These are phyloP conservation scores for Ceyx melanurus DNA, from an alignment of 2,113 vertebrate species.

Conservation along the genomic window DNA sequence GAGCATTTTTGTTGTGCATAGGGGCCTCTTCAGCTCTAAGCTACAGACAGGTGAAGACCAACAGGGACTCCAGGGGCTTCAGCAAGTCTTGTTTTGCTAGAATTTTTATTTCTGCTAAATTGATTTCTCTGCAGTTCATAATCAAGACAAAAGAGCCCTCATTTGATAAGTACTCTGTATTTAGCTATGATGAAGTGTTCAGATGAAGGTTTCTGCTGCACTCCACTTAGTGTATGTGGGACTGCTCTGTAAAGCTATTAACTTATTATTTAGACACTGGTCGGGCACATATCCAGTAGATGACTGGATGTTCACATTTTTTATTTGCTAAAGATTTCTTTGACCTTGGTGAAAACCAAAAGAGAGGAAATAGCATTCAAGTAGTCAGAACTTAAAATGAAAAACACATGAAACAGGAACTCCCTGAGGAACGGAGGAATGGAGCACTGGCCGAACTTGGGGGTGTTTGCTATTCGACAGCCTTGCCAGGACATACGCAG, in stretches of 20 bases:
- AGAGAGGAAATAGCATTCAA: slow-evolving; percentile 73
- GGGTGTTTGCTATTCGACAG: slow-evolving; percentile 32
- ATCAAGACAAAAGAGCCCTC: background rate
- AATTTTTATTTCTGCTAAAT: background rate
- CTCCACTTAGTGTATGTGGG: background rate
- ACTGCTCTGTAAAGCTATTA: slow-evolving; percentile 25
- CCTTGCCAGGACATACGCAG: slow-evolving; percentile 1
- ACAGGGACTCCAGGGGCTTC: background rate
- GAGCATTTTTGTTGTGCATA: background rate
- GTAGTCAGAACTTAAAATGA: slow-evolving; percentile 74
- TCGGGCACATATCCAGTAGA: slow-evolving; percentile 59
- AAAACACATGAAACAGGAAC: slow-evolving; percentile 72
- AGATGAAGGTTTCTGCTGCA: background rate
- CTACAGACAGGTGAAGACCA: background rate
- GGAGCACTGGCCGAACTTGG: slow-evolving; percentile 37
- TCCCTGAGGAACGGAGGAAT: slow-evolving; percentile 60
- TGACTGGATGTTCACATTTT: slow-evolving; percentile 60
- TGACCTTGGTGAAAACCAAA: slow-evolving; percentile 72
- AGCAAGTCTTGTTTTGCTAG: background rate
- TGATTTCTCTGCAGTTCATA: background rate
- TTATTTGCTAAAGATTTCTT: slow-evolving; percentile 72
- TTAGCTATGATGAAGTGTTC: background rate
- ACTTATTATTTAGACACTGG: slow-evolving; percentile 54
- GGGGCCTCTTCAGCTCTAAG: background rate
- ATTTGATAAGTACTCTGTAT: background rate